Conservation (phyloP, 92 coral and sea anemone genomes). For the Blastomussa wellsi region DNA sequence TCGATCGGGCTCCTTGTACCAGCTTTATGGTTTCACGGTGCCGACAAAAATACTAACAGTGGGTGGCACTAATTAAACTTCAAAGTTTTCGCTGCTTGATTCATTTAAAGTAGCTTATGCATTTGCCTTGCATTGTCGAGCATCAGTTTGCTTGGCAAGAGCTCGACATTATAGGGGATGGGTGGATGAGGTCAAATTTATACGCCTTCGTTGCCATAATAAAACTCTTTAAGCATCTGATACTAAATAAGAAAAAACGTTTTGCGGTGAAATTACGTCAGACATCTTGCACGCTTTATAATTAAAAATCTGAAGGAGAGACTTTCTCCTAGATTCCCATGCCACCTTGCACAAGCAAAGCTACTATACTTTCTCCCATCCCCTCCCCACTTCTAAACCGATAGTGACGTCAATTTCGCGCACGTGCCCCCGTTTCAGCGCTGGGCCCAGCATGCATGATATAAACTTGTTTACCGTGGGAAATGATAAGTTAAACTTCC, state of each 20-base stretch:
- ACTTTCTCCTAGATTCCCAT: background rate
- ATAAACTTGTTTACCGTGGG: slow-evolving; percentile 14
- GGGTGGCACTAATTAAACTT: background rate
- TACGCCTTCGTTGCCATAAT: background rate
- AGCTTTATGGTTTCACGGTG: background rate
- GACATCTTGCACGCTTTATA: background rate
- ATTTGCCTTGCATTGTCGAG: background rate
- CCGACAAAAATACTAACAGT: background rate
- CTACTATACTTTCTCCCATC: background rate
- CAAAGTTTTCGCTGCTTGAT: no score
- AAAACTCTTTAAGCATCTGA: background rate
- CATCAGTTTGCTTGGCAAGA: background rate
- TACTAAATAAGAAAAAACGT: background rate
- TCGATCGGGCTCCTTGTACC: background rate
- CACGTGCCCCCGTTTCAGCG: slow-evolving; percentile 28
- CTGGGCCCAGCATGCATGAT: slow-evolving; percentile 1
- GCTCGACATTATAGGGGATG: background rate
- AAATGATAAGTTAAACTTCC: slow-evolving; percentile 17
- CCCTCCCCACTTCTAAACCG: background rate
- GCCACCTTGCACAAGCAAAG: background rate
- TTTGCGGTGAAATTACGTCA: background rate
- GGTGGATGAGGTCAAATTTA: background rate
- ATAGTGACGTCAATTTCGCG: background rate
- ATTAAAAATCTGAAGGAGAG: background rate
- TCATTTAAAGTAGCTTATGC: background rate